Evolutionary conservation across 2,797 vertebrate species (phyloP).

Genomic region (Botia kubotai): DNA sequence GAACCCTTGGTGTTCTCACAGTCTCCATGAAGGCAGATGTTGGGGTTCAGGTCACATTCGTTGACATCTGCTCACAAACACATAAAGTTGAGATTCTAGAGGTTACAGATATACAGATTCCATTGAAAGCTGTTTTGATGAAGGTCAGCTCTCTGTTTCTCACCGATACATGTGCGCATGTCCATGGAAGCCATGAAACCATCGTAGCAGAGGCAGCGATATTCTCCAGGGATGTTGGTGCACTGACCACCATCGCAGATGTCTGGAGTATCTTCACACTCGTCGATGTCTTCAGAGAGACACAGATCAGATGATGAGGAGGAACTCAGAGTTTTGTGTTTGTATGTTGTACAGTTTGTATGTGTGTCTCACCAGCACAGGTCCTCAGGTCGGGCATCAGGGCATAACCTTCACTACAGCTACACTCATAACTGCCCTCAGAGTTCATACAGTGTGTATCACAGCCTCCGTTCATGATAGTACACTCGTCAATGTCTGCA

Average conservation of each 20-base stretch:
- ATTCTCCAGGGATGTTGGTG: slow-evolving; percentile 89
- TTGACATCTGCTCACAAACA: slow-evolving; percentile 85
- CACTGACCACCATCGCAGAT: slow-evolving; percentile 93
- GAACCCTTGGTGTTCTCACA: slow-evolving; percentile 95
- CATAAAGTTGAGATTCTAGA: neutral
- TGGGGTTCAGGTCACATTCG: slow-evolving; percentile 91
- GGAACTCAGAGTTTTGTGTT: neutral
- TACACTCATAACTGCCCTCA: slow-evolving; percentile 91
- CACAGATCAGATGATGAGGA: neutral
- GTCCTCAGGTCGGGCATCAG: slow-evolving; percentile 89
- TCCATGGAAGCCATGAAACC: slow-evolving; percentile 93
- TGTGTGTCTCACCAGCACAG: slow-evolving; percentile 79
- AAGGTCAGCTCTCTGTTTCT: slow-evolving; percentile 56
- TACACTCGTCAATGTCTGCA: slow-evolving; percentile 91
- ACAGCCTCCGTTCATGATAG: slow-evolving; percentile 90
- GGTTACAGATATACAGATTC: neutral
- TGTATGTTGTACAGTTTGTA: neutral
- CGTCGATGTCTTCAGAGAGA: slow-evolving; percentile 85
- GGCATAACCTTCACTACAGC: slow-evolving; percentile 88
- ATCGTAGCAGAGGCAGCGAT: slow-evolving; percentile 90
- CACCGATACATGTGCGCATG: slow-evolving; percentile 90
- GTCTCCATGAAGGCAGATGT: slow-evolving; percentile 92
- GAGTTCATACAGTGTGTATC: slow-evolving; percentile 91
- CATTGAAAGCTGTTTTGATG: neutral
- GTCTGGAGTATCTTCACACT: slow-evolving; percentile 90